Conservation (phyloP, 2,113 vertebrate species). For the Bujurquina vittata region DNA sequence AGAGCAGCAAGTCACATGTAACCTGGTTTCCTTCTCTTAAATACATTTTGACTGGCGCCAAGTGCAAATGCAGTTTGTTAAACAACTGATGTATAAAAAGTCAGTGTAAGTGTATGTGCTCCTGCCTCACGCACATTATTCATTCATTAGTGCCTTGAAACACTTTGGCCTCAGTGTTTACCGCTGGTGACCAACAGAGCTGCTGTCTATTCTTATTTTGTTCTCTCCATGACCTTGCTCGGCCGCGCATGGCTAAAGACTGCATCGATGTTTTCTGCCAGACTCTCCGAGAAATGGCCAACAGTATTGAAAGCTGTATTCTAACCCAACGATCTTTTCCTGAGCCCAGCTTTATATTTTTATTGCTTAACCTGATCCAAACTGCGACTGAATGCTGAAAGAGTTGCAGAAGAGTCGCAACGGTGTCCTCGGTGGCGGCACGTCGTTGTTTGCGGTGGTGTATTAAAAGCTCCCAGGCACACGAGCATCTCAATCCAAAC, state of each 20-base stretch:
- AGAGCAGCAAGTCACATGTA: constrained; percentile 11
- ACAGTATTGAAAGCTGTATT: neutral
- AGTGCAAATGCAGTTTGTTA: constrained; percentile 68
- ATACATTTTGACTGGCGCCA: constrained; percentile 61
- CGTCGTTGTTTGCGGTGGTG: neutral
- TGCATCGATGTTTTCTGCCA: neutral
- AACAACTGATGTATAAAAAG: constrained; percentile 53
- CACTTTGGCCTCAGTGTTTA: constrained; percentile 65
- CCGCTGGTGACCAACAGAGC: constrained; percentile 51
- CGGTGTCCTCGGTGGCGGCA: neutral
- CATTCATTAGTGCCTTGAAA: constrained; percentile 68
- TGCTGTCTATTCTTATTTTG: constrained; percentile 56
- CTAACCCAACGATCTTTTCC: neutral
- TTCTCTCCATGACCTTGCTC: constrained; percentile 63
- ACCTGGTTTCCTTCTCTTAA: constrained; percentile 24
- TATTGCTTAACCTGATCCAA: neutral
- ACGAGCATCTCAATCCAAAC: neutral
- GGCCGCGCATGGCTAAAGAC: constrained; percentile 16
- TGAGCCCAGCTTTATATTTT: neutral
- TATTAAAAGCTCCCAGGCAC: neutral
- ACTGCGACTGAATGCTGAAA: neutral
- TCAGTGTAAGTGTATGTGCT: constrained; percentile 28
- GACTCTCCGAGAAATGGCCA: neutral
- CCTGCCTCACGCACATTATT: constrained; percentile 62
- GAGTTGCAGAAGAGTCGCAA: neutral